Evolutionary conservation across 2,113 vertebrate species (phyloP).

Genomic region (Todiramphus saurophagus): DNA sequence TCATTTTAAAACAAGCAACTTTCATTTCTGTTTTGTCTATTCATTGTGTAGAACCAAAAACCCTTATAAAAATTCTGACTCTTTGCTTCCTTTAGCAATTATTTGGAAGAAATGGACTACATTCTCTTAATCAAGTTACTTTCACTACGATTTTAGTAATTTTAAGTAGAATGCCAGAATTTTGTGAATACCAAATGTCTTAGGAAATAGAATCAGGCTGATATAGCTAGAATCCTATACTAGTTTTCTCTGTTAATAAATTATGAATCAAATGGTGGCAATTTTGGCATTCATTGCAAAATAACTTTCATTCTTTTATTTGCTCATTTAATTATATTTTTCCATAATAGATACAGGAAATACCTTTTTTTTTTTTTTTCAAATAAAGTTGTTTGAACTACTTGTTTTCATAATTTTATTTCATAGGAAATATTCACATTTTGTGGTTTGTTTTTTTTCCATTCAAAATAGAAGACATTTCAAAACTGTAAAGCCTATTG

Average conservation of each 20-base stretch:
- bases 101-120: not conserved
- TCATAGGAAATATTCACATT: not conserved
- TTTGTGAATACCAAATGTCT: not conserved
- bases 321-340: not conserved
- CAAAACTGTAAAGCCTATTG: not conserved
- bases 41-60: not conserved
- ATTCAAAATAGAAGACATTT: not conserved
- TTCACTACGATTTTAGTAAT: not conserved
- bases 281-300: not conserved
- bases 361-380: not conserved
- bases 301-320: not conserved
- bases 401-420: not conserved
- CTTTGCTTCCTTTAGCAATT: not conserved
- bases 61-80: not conserved
- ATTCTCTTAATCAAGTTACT: not conserved
- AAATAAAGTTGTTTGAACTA: not conserved
- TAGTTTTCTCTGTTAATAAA: not conserved
- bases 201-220: not conserved
- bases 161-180: not conserved
- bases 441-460: not conserved
- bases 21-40: not conserved
- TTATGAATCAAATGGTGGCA: not conserved
- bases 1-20: not conserved
- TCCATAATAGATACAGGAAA: not conserved
- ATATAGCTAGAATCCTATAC: not conserved